Percentiles rank a stretch among this genome's conserved stretches.
Conservation (phyloP, 2,888 invertebrate genomes). For the Mylabris sibirica region DNA sequence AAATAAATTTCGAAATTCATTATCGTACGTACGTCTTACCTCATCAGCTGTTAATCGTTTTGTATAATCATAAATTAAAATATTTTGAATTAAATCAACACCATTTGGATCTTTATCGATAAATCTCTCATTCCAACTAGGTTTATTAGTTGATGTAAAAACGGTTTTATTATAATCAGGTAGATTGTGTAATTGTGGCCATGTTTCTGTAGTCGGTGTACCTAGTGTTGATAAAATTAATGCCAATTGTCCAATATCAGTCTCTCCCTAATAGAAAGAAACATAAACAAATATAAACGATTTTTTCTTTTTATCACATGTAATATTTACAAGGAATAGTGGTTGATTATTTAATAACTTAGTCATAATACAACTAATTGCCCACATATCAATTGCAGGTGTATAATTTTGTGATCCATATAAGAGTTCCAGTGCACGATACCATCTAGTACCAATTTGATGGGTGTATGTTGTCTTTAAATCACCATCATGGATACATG, state of each 20-base stretch:
- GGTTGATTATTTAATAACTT: slow-evolving; percentile 91
- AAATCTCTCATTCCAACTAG: slow-evolving; percentile 4
- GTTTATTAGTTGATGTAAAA: slow-evolving; percentile 67
- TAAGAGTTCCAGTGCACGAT: slow-evolving; percentile 91
- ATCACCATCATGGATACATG: slow-evolving; percentile 69
- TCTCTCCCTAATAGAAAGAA: slow-evolving; percentile 84
- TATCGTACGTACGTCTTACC: no score
- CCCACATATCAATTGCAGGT: slow-evolving; percentile 93
- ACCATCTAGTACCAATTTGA: slow-evolving; percentile 88
- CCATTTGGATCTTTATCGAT: background rate
- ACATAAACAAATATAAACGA: no score
- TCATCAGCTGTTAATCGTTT: slow-evolving; percentile 10
- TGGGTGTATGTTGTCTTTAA: slow-evolving; percentile 51
- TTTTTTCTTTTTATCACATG: no score
- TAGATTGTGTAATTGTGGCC: slow-evolving; percentile 85
- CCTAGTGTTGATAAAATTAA: slow-evolving; percentile 89
- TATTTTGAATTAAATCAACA: background rate
- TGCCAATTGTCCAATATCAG: slow-evolving; percentile 96
- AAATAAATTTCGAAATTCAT: no score
- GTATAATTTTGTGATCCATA: slow-evolving; percentile 92
- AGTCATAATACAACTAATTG: slow-evolving; percentile 92
- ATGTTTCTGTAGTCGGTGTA: slow-evolving; percentile 83
- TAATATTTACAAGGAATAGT: no score
- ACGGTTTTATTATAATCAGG: slow-evolving; percentile 96
- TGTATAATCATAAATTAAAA: slow-evolving; percentile 4